A percentile compares a stretch with the other conserved stretches of the same genome.
Evolutionary conservation across 1,140 invertebrate species (phyloP).

Genomic region (Drosophila athabasca): DNA sequence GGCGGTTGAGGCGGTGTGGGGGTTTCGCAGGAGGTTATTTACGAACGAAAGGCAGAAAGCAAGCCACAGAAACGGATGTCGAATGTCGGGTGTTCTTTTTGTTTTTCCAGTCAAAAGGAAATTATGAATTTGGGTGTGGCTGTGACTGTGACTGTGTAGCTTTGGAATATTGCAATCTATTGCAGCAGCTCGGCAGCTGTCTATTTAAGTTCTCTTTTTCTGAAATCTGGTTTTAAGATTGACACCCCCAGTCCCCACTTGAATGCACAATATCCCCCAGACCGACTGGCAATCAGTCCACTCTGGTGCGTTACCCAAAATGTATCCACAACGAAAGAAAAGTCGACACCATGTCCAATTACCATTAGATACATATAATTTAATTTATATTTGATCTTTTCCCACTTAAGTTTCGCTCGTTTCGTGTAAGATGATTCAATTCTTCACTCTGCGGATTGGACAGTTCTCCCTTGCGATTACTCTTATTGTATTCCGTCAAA

Average conservation of each 20-base stretch:
- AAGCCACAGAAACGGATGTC: slow-evolving; percentile 60
- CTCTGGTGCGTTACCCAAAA: not conserved
- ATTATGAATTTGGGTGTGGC: slow-evolving; percentile 65
- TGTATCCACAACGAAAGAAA: not conserved
- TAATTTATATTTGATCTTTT: slow-evolving; percentile 40
- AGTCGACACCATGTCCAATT: slow-evolving; percentile 5
- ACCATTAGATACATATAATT: slow-evolving; percentile 37
- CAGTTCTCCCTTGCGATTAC: slow-evolving; percentile 52
- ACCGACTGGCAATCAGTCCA: too few relatives aligned
- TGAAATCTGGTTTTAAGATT: too few relatives aligned
- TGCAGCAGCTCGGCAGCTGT: slow-evolving; percentile 4
- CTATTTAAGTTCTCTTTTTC: not conserved
- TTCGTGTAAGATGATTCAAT: not conserved
- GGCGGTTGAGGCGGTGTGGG: too few relatives aligned
- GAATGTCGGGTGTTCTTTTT: slow-evolving; percentile 9
- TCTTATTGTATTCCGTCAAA: slow-evolving; percentile 80
- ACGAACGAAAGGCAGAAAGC: slow-evolving; percentile 47
- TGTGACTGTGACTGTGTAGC: slow-evolving; percentile 3
- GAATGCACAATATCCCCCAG: not conserved
- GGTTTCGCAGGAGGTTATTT: slow-evolving; percentile 40
- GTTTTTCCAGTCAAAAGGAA: slow-evolving; percentile 50
- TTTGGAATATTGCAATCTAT: not conserved
- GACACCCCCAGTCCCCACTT: too few relatives aligned
- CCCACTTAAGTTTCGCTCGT: slow-evolving; percentile 1
- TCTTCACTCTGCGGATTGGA: slow-evolving; percentile 20